phyloP scores from a whole-genome alignment of 2,113 vertebrate genomes.

The Notechis scutatus region DNA sequence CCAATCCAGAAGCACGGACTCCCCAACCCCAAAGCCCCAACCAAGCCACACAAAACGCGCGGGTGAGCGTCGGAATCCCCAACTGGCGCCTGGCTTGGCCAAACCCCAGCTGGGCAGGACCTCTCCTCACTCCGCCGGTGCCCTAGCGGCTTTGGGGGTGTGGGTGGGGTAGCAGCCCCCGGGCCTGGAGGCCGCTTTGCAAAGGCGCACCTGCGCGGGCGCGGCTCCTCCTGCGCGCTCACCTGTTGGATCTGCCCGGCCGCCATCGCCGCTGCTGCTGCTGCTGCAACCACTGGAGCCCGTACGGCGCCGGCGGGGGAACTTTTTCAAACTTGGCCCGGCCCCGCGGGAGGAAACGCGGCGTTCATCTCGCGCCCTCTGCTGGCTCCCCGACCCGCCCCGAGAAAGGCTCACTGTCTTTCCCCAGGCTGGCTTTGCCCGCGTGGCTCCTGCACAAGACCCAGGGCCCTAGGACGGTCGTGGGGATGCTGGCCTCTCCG shows the following conservation, averaged over 20 bases:
- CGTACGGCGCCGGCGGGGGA: neutral
- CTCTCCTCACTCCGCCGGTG: no score
- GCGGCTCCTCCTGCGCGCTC: neutral
- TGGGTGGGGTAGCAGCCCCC: neutral
- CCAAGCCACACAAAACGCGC: neutral
- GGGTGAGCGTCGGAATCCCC: neutral
- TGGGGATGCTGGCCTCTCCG: no score
- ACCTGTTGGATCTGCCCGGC: neutral
- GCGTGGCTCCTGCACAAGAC: neutral
- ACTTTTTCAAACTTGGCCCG: neutral
- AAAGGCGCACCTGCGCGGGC: neutral
- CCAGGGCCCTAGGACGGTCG: no score
- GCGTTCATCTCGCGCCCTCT: neutral
- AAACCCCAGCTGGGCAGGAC: neutral
- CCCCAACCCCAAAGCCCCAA: neutral
- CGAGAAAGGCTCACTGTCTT: neutral
- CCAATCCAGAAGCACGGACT: neutral
- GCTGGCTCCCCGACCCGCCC: neutral
- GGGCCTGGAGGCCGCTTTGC: neutral
- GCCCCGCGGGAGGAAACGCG: neutral
- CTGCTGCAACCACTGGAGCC: neutral
- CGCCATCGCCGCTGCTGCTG: neutral
- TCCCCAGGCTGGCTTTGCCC: neutral
- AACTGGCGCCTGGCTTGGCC: no score
- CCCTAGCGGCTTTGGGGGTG: no score